These are phyloP conservation scores for Eumacrocentrus americanus DNA, from an alignment of 2,888 invertebrate species.

Conservation along the genomic window DNA sequence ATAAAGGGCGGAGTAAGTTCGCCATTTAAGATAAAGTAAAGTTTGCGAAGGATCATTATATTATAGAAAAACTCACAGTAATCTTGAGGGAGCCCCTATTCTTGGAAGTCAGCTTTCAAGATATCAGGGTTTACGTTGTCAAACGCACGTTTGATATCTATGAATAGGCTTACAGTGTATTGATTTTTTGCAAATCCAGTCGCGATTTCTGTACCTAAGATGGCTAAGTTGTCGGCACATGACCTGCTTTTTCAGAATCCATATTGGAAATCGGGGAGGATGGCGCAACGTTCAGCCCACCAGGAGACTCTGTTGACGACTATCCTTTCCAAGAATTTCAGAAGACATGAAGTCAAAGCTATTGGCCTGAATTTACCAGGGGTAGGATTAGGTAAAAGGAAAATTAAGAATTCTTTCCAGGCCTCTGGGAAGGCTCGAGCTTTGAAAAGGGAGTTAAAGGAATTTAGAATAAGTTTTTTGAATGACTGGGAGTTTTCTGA, in stretches of 20 bases:
- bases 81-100: neutral
- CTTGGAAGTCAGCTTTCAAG: conserved; percentile 4
- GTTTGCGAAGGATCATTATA: neutral
- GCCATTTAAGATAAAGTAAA: neutral
- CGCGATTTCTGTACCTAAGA: conserved; percentile 15
- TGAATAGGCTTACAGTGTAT: neutral
- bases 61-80: neutral
- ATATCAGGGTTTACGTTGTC: conserved; percentile 20
- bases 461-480: neutral
- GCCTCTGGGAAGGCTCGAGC: no score
- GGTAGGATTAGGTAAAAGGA: conserved; percentile 14
- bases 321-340: conserved; percentile 23
- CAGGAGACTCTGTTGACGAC: conserved; percentile 8
- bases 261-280: conserved; percentile 7
- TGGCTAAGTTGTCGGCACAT: conserved; percentile 15
- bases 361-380: conserved; percentile 20
- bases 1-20: neutral
- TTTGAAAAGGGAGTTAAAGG: neutral
- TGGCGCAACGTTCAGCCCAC: conserved; percentile 1
- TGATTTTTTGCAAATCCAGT: neutral
- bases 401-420: conserved; percentile 1
- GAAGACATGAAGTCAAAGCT: conserved; percentile 17
- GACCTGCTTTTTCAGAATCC: conserved; percentile 19
- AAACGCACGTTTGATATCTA: conserved; percentile 28
- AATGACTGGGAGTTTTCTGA: neutral